These are phyloP conservation scores for Sternotherus odoratus DNA, from an alignment of 2,797 vertebrate genomes.

Conservation along the genomic window DNA sequence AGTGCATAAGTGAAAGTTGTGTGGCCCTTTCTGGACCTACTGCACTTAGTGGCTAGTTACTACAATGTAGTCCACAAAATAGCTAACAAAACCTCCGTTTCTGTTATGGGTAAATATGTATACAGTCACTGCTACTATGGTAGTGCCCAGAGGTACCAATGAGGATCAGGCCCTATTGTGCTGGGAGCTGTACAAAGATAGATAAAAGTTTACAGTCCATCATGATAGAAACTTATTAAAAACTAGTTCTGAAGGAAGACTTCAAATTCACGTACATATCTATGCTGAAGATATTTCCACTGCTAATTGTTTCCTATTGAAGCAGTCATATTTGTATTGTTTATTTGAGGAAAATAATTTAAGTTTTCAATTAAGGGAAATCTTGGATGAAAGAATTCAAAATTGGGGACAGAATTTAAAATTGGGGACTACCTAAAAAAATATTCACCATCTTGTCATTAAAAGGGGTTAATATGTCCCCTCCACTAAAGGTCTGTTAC, in stretches of 20 bases:
- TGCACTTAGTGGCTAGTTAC: not conserved
- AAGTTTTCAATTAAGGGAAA: not conserved
- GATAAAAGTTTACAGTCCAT: not conserved
- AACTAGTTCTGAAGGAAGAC: not conserved
- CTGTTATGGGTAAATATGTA: not conserved
- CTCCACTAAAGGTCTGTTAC: not conserved
- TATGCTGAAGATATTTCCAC: not conserved
- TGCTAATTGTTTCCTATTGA: not conserved
- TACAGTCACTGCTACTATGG: not conserved
- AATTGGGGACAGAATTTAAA: not conserved
- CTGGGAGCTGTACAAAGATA: constrained; percentile 12
- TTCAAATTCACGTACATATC: not conserved
- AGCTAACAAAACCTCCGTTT: not conserved
- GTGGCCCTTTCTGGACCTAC: rapidly evolving
- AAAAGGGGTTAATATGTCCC: not conserved
- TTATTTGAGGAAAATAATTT: not conserved
- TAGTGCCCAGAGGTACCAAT: not conserved
- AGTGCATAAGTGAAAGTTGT: not conserved
- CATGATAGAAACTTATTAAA: constrained; percentile 7
- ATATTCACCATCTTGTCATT: not conserved
- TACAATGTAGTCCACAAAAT: not conserved
- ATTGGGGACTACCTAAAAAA: not conserved
- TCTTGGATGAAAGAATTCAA: not conserved
- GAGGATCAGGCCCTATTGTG: not conserved
- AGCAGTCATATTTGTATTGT: not conserved